Conservation (phyloP, 2,113 vertebrate genomes). For the Antennarius striatus region DNA sequence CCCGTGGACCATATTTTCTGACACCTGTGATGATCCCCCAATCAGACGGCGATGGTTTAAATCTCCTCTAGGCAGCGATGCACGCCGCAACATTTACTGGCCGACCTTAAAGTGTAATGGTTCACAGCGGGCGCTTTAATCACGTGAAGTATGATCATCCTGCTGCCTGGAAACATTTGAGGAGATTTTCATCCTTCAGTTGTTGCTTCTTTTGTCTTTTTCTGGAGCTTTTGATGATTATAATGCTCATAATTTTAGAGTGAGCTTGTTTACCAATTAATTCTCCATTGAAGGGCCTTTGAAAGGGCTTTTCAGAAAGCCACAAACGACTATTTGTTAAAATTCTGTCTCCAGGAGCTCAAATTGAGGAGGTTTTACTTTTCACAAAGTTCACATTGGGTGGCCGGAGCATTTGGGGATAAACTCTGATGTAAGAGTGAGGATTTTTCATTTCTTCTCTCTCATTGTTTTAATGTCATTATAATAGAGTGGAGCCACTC, state of each 20-base stretch:
- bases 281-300: slow-evolving; percentile 1
- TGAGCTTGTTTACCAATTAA: background rate
- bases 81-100: slow-evolving; percentile 16
- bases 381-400: slow-evolving; percentile 9
- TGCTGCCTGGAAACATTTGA: slow-evolving; percentile 42
- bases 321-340: slow-evolving; percentile 1
- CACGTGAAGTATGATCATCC: slow-evolving; percentile 12
- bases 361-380: slow-evolving; percentile 4
- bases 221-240: background rate
- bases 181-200: slow-evolving; percentile 20
- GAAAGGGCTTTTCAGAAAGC: background rate
- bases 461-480: slow-evolving; percentile 40
- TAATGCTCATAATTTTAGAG: background rate
- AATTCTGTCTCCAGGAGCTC: slow-evolving; percentile 2
- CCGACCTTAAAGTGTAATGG: slow-evolving; percentile 29
- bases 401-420: slow-evolving; percentile 9
- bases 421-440: slow-evolving; percentile 20
- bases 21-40: slow-evolving; percentile 10
- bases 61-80: slow-evolving; percentile 12
- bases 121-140: slow-evolving; percentile 34
- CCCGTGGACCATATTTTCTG: background rate
- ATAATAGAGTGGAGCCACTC: slow-evolving; percentile 25
- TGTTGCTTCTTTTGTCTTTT: slow-evolving; percentile 17
- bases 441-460: slow-evolving; percentile 32
- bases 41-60: slow-evolving; percentile 47